Evolutionary conservation across 2,797 vertebrate species (phyloP).

Genomic region (Oreochromis mossambicus): DNA sequence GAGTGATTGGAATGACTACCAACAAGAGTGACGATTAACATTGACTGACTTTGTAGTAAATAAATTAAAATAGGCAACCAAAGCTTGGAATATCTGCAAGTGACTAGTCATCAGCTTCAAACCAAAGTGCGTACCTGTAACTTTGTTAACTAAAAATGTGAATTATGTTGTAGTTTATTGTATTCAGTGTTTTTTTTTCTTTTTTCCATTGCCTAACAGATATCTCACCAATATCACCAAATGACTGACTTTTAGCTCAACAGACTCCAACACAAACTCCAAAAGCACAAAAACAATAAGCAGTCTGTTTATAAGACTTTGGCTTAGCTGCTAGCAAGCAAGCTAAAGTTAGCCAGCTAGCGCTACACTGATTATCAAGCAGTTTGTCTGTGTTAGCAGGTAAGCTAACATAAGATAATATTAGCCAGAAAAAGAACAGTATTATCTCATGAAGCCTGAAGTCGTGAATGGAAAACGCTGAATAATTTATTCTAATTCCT

Average conservation of each 20-base stretch:
- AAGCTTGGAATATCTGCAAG: not conserved
- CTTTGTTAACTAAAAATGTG: not conserved
- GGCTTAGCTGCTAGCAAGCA: not conserved
- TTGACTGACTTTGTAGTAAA: not conserved
- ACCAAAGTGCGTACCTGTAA: not conserved
- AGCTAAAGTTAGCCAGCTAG: not conserved
- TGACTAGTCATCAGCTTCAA: not conserved
- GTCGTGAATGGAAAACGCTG: not conserved
- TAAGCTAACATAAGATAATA: not conserved
- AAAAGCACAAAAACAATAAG: not conserved
- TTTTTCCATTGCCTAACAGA: not conserved
- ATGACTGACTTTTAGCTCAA: not conserved
- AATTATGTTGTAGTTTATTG: not conserved
- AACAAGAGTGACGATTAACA: not conserved
- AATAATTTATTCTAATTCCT: not conserved
- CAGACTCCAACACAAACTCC: not conserved
- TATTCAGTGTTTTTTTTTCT: not conserved
- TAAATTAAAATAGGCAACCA: not conserved
- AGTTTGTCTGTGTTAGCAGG: not conserved
- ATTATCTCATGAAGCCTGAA: not conserved
- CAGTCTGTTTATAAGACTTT: not conserved
- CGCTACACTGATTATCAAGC: not conserved
- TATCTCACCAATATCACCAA: not conserved
- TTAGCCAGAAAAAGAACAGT: not conserved
- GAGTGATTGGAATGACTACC: not conserved